phyloP scores from a whole-genome alignment of 35 echinoderm and acorn worm genomes.

The Eucidaris tribuloides region DNA sequence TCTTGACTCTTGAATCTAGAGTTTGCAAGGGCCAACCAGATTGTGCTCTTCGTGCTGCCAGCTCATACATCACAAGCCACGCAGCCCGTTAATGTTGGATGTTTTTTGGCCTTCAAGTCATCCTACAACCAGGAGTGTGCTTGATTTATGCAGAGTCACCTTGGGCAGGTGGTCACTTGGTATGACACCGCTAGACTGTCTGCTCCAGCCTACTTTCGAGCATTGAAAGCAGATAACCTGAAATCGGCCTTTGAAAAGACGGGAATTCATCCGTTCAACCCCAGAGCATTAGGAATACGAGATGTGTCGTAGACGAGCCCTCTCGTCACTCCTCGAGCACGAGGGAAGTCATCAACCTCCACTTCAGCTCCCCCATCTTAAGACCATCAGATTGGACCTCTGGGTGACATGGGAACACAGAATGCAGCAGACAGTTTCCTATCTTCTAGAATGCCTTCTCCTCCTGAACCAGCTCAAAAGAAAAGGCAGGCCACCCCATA shows the following conservation, averaged over 20 bases:
- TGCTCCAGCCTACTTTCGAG: not conserved
- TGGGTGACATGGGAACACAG: not conserved
- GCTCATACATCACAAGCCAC: not conserved
- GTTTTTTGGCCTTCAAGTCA: not conserved
- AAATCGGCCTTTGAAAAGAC: not conserved
- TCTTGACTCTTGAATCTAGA: no score
- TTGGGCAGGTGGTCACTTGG: not conserved
- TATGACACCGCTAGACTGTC: not conserved
- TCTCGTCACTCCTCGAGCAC: not conserved
- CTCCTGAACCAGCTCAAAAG: not conserved
- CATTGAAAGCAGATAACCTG: not conserved
- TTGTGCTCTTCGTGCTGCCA: not conserved
- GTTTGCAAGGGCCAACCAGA: not conserved
- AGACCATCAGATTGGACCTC: not conserved
- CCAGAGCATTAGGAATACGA: not conserved
- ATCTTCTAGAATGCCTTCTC: not conserved
- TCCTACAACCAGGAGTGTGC: not conserved
- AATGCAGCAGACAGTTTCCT: not conserved
- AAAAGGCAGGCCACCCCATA: not conserved
- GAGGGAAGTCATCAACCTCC: no score
- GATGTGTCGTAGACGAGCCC: not conserved
- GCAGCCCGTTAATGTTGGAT: not conserved
- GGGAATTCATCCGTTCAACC: not conserved
- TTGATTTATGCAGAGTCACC: not conserved
- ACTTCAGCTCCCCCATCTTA: not conserved